Conservation (phyloP, 2,888 invertebrate species). For the Chelonus formosanus region DNA sequence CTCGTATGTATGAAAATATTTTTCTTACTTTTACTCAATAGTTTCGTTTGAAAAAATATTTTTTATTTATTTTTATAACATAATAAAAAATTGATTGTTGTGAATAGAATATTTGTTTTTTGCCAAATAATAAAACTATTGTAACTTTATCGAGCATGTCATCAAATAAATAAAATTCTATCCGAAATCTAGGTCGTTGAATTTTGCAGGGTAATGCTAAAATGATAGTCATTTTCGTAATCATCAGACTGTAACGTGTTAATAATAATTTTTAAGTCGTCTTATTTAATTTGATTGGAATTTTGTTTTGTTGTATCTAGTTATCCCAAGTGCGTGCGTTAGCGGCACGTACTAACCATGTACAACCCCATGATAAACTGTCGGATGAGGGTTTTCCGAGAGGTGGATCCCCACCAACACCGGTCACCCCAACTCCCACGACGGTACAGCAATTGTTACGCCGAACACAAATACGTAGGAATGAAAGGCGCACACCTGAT, state of each 20-base stretch:
- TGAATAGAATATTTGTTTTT: no score
- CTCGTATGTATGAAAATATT: no score
- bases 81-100: no score
- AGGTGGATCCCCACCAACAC: constrained; percentile 60
- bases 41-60: no score
- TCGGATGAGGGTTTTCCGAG: constrained; percentile 60
- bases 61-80: no score
- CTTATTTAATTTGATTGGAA: constrained; percentile 25
- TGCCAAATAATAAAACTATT: no score
- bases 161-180: no score
- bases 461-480: constrained; percentile 67
- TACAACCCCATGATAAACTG: constrained; percentile 61
- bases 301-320: constrained; percentile 47
- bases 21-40: no score
- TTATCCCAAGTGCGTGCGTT: constrained; percentile 63
- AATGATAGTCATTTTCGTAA: constrained; percentile 4
- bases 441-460: constrained; percentile 75
- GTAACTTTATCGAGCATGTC: no score
- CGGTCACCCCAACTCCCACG: constrained; percentile 62
- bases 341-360: constrained; percentile 61
- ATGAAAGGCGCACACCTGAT: constrained; percentile 72
- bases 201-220: background rate
- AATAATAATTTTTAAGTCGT: constrained; percentile 15
- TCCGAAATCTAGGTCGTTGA: no score
- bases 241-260: no score